A percentile compares a stretch with the other conserved stretches of the same genome.
These are phyloP conservation scores for Drosophila diplacantha DNA, from an alignment of 2,888 invertebrate species.

Conservation along the genomic window DNA sequence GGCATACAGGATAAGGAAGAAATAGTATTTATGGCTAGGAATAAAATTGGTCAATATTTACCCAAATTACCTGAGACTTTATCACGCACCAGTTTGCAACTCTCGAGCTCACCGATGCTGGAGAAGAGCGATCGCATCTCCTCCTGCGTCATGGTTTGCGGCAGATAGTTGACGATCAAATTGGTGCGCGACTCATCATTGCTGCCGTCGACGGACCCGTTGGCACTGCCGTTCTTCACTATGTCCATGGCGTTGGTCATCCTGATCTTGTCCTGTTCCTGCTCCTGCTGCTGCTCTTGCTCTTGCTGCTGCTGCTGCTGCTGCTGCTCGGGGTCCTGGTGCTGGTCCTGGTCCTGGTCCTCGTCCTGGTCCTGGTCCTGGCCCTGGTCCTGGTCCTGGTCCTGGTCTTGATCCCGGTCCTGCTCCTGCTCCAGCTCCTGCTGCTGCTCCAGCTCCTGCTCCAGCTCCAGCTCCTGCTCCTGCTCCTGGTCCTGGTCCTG, in stretches of 20 bases:
- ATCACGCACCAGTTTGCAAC: conserved; percentile 97
- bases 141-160: conserved; percentile 96
- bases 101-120: conserved; percentile 97
- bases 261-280: conserved; percentile 46
- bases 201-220: conserved; percentile 80
- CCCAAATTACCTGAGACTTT: conserved; percentile 90
- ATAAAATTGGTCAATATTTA: conserved; percentile 71
- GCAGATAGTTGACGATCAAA: conserved; percentile 96
- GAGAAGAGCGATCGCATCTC: conserved; percentile 96
- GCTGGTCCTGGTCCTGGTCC: neutral
- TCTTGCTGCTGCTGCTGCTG: neutral
- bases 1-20: neutral
- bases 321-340: neutral
- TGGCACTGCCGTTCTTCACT: conserved; percentile 86
- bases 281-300: neutral
- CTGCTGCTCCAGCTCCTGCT: neutral
- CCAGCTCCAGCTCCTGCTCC: neutral
- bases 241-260: conserved; percentile 81
- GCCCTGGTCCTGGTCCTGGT: neutral
- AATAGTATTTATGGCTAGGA: neutral
- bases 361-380: neutral
- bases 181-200: conserved; percentile 97
- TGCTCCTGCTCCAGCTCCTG: conserved; percentile 1
- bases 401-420: conserved; percentile 1
- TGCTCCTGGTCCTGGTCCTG: conserved; percentile 4